These are phyloP conservation scores for Hyposmocoma kahamanoa DNA, from an alignment of 1,140 invertebrate genomes.

Conservation along the genomic window DNA sequence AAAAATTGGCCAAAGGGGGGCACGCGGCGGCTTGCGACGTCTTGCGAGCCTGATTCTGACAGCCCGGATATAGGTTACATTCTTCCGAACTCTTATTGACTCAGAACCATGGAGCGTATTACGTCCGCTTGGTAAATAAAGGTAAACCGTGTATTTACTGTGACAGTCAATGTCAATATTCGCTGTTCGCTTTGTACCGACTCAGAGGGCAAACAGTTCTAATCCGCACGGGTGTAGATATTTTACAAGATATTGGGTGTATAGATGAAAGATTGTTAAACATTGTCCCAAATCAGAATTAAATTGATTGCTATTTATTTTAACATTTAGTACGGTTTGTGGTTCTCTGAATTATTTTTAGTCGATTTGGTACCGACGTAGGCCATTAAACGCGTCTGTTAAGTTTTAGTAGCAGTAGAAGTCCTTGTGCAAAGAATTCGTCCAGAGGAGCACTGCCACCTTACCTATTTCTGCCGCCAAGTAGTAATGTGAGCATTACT, in stretches of 20 bases:
- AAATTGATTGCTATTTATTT: slow-evolving; percentile 4
- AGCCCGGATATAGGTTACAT: slow-evolving; percentile 4
- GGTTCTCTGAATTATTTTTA: no score
- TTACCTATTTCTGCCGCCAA: no score
- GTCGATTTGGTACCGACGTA: no score
- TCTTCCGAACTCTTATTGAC: slow-evolving; percentile 10
- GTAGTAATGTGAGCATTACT: no score
- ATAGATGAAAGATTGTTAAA: slow-evolving; percentile 3
- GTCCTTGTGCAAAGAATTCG: no score
- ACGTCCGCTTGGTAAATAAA: slow-evolving; percentile 49
- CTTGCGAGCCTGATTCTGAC: neutral
- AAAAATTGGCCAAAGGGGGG: neutral
- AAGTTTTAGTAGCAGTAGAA: no score
- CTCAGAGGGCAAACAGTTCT: slow-evolving; percentile 57
- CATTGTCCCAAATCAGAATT: neutral
- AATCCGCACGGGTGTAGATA: slow-evolving; percentile 35
- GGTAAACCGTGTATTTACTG: slow-evolving; percentile 57
- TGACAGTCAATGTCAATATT: slow-evolving; percentile 57
- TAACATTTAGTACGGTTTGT: no score
- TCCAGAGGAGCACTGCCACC: no score
- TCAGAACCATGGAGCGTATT: slow-evolving; percentile 20
- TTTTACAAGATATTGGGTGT: slow-evolving; percentile 18
- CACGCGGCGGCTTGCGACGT: neutral
- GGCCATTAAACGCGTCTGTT: no score
- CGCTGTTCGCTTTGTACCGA: slow-evolving; percentile 58